Base-by-base conservation (phyloP, 2,113 vertebrate genomes). In the Lathamus discolor region DNA sequence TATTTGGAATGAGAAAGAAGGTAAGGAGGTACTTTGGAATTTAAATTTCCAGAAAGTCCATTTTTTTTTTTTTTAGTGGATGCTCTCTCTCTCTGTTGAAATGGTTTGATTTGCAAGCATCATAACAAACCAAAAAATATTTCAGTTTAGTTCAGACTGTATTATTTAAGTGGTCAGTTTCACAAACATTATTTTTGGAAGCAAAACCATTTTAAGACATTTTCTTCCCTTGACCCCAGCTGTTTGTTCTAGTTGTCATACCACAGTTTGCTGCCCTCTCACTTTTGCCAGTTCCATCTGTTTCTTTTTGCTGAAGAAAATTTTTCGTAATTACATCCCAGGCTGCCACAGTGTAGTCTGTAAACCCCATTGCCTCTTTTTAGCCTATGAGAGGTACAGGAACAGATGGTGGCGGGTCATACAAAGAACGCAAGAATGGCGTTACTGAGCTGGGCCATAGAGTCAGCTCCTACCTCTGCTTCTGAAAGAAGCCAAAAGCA, bases 61-160 rank as follows among this genome's bases (percentile, higher is more conserved):
- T 39, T 39, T 39, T 39, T 39, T 39, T 39, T 80, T 78, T 22
- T 5, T 10, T 44, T 13, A 64, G 28, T 17, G 0, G 55, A 10
- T 33, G 1, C 0, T 2, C 7, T 29, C 0, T 29, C 0, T 66
- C 7, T 31, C 29, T 49, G 2, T 44, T 86, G 2, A 66, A 80
- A 57, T 57, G 3, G 0, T 73, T 10, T 23, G 3, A 39, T 86
- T 51, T 69, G 1, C 8, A 33, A 22, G 1, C 5, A 31, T 25
- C 9, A 57, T 13, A 80, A 39, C 35, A 69, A 69, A 57, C 6
- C 20, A 51, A 14, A 31, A 43, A 55, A 0, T 3, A 20, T 39
- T 22, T 14, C 2, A 39, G 7, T 57, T 61, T 66, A 76, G 4
- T 41, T 54, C 37, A 51, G 24, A 17, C 10, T 70, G 8, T 29